Base-by-base conservation (phyloP, 2,797 vertebrate genomes). In the Triplophysa bombifrons region DNA sequence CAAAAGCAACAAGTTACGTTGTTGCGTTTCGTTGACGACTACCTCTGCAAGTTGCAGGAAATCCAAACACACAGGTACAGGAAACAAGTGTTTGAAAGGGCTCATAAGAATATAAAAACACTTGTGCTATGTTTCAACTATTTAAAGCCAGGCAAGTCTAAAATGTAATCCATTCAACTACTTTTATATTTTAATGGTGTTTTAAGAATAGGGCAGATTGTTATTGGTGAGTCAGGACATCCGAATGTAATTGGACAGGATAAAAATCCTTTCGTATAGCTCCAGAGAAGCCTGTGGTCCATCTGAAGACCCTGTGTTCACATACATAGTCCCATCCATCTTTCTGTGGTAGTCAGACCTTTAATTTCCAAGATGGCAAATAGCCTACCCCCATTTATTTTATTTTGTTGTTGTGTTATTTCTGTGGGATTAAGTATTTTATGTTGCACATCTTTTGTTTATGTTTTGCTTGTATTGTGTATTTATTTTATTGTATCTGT, bases 401-500 rank as follows among this genome's bases (percentile, higher is more conserved):
- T 14, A 61, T 25, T 41, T 63, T 71, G 56, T 78, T 60, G 44
- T 58, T 14, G 44, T 51, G 9, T 22, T 34, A 50, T 60, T 34
- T 63, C 25, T 14, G 46, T 48, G 0, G 4, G 11, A 20, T 38
- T 38, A 5, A 58, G 3, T 3, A 1, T 58, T 58, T n/a, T 65
- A 14, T 65, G 17, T 38, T 65, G 19, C 63, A 41, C 63, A 65
- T 25, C 10, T 44, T 72, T 30, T 64, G 2, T 64, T 77, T 56
- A n/a, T 1, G 51, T 30, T 44, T 27, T 14, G 13, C 48, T 2
- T 75, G 16, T 76, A n/a, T 10, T 58, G 66, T 58, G 4, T 64
- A 71, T 77, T 69, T 78, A 78, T 78, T 71, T 70, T 22, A 38
- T 13, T 64, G 56, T 70, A 70, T 5, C 27, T 63, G n/a, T 78